A percentile compares a stretch with the other conserved stretches of the same genome.
phyloP scores from a whole-genome alignment of 2,113 vertebrate genomes.

The Arothron firmamentum region DNA sequence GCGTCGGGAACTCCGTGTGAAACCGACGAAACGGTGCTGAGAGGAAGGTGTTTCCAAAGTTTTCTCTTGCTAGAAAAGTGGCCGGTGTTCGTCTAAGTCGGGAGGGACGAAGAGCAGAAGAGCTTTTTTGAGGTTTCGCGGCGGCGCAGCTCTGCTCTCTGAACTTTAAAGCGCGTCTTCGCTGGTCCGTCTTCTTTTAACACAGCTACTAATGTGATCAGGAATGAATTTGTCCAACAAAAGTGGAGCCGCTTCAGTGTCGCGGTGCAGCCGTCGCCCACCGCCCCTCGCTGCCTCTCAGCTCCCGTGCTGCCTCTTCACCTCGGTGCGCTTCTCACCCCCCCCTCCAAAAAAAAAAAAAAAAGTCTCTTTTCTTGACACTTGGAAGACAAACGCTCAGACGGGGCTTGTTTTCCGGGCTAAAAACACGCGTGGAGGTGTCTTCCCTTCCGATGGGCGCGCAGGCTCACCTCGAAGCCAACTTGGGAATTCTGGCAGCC shows the following conservation, averaged over 20 bases:
- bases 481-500: constrained; percentile 36
- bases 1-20: constrained; percentile 11
- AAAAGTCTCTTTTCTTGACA: constrained; percentile 43
- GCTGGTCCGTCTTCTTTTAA: neutral
- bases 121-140: constrained; percentile 1
- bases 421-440: constrained; percentile 6
- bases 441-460: constrained; percentile 11
- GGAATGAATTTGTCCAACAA: constrained; percentile 28
- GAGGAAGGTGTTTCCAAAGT: constrained; percentile 14
- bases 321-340: constrained; percentile 42
- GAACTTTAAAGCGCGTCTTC: constrained; percentile 58
- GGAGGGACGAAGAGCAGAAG: neutral
- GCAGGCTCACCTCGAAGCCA: constrained; percentile 32
- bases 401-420: constrained; percentile 4
- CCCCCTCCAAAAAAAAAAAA: no score
- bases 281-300: constrained; percentile 50
- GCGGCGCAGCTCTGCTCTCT: constrained; percentile 38
- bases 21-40: constrained; percentile 21
- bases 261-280: constrained; percentile 50
- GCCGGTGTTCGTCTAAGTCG: neutral
- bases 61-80: neutral
- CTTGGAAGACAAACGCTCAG: constrained; percentile 14
- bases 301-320: constrained; percentile 59
- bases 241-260: constrained; percentile 24
- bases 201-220: constrained; percentile 10